Evolutionary conservation across 2,888 invertebrate genomes (phyloP), one percentile per base, ranked within the genome.

Genomic region (Allolobophora icterica): DNA sequence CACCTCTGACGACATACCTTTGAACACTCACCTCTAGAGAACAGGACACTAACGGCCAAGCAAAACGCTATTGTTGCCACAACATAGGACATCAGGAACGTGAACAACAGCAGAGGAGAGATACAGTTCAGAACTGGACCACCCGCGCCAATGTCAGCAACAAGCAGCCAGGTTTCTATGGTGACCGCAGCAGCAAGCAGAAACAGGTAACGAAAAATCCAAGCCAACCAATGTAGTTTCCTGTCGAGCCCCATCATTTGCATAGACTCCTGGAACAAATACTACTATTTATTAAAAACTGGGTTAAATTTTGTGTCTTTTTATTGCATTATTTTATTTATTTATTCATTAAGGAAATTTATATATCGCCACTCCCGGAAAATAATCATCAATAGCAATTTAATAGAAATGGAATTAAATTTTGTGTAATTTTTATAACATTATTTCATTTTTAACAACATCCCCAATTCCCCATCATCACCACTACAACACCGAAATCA

Each of bases 191-290:
- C 94, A 0, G 97, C 93, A 91, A 97, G 96, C 94, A 97, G 97
- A 8, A 97, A 93, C 93, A 97, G 96, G 91, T 97, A 97, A 94
- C 97, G 97, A 87, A 97, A 96, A 95, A 97, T 98, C 97, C 98
- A 98, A 3, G 98, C 97, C 0, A 96, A 95, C 98, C 98, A 98
- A 94, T 98, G 97, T 93, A 98, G 95, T 97, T 97, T 97, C 91
- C 97, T 97, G 58, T 97, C 96, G 42, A 98, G 95, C 3, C 98
- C 98, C 97, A 98, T 98, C 95, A 98, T 97, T 96, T 98, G 98
- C 97, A 98, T 97, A 0, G 97, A 97, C 96, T 98, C 98, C 97
- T 98, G 95, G 71, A n/a, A 90, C 21, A 58, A 35, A 58, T 8
- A 71, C 3, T n/a, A 17, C 1, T 1, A 17, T 71, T 71, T n/a